Percentiles rank a stretch among this genome's conserved stretches.
phyloP scores from a whole-genome alignment of 2,797 vertebrate genomes.

The Macrochelys suwanniensis region DNA sequence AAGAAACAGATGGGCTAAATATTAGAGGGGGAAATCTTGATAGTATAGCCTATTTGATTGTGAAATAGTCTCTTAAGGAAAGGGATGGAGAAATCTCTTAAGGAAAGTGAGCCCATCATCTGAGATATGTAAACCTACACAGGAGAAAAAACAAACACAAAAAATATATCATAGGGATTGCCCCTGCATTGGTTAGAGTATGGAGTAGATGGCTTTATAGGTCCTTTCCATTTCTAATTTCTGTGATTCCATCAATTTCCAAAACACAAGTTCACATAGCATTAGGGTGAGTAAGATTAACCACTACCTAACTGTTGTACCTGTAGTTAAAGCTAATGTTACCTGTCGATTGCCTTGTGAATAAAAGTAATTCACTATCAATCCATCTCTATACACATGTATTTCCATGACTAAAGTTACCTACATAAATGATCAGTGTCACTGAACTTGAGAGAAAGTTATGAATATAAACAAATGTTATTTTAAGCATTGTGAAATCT shows the following conservation, averaged over 20 bases:
- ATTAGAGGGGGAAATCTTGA: not conserved
- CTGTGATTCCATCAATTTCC: not conserved
- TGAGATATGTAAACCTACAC: not conserved
- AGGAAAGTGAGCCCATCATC: not conserved
- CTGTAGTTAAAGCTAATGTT: not conserved
- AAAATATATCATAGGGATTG: not conserved
- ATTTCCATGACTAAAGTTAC: not conserved
- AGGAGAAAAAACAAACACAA: not conserved
- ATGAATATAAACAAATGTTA: not conserved
- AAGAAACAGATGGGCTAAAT: not conserved
- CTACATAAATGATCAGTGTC: not conserved
- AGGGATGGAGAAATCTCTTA: not conserved
- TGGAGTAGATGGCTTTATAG: not conserved
- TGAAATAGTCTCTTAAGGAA: not conserved
- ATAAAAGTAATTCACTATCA: not conserved
- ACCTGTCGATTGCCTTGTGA: not conserved
- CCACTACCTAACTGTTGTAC: not conserved
- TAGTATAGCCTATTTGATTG: not conserved
- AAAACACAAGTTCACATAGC: not conserved
- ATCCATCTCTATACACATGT: not conserved
- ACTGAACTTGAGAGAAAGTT: not conserved
- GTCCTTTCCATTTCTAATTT: not conserved
- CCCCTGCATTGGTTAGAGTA: accelerated
- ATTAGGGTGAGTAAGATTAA: not conserved
- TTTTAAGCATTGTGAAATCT: not conserved